Evolutionary conservation across 2,113 vertebrate genomes (phyloP).

Genomic region (Diadophis punctatus): DNA sequence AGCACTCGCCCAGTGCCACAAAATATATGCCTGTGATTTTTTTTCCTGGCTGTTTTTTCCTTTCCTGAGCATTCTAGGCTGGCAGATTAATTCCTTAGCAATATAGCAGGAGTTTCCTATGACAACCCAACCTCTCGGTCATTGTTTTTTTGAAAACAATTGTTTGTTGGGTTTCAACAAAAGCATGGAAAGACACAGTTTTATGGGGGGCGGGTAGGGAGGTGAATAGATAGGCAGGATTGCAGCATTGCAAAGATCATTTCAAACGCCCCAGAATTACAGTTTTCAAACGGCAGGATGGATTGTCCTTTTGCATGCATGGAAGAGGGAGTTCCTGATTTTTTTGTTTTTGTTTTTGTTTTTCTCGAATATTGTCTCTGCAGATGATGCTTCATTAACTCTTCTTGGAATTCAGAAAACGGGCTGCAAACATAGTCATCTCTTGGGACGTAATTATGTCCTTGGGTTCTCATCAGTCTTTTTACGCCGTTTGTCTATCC

Average conservation of each 20-base stretch:
- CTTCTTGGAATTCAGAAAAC: not conserved
- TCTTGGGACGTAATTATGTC: constrained; percentile 1
- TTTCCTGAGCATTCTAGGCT: not conserved
- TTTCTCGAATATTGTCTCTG: not conserved
- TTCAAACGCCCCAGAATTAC: not conserved
- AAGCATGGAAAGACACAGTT: not conserved
- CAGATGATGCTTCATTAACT: not conserved
- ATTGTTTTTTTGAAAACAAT: not conserved
- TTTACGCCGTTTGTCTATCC: constrained; percentile 14
- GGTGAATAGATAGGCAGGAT: not conserved
- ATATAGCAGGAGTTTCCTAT: not conserved
- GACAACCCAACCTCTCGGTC: not conserved
- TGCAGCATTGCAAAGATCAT: not conserved
- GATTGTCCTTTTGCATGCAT: not conserved
- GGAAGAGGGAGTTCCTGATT: not conserved
- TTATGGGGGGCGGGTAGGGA: not conserved
- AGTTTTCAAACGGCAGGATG: not conserved
- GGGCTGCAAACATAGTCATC: not conserved
- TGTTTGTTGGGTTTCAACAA: not conserved
- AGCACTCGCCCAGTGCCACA: not conserved
- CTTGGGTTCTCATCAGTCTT: not conserved
- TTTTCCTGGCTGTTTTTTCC: not conserved
- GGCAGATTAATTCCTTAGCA: not conserved
- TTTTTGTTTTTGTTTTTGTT: not conserved
- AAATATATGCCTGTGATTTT: not conserved